Percentiles rank a stretch among this genome's conserved stretches.
Conservation (phyloP, 2,797 vertebrate species). For the Malurus splendens region DNA sequence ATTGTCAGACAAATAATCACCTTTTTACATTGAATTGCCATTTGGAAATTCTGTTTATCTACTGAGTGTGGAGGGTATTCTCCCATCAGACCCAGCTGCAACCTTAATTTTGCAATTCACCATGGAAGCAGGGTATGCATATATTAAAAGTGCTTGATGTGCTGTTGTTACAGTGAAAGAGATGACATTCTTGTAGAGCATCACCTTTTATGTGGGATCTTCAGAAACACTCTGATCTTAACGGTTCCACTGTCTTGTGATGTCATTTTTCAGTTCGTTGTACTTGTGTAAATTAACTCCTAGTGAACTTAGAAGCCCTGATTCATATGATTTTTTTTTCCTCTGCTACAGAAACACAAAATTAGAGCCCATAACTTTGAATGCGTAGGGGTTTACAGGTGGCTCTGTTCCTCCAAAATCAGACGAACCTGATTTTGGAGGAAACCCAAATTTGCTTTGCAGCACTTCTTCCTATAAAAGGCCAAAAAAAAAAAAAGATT, state of each 20-base stretch:
- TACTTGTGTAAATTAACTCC: not conserved
- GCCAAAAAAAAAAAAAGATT: not conserved
- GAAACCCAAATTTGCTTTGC: not conserved
- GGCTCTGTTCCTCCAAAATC: not conserved
- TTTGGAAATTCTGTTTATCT: not conserved
- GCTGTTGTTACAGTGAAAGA: not conserved
- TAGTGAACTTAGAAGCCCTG: not conserved
- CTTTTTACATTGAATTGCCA: not conserved
- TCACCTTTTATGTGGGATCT: not conserved
- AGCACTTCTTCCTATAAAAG: not conserved
- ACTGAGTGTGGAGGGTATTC: rapidly evolving
- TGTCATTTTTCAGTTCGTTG: not conserved
- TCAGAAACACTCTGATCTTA: not conserved
- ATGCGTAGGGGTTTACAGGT: not conserved
- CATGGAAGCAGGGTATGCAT: not conserved
- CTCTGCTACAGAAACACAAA: not conserved
- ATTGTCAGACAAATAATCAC: not conserved
- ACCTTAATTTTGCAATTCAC: not conserved
- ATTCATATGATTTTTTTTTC: not conserved
- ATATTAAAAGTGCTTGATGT: not conserved
- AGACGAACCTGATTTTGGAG: not conserved
- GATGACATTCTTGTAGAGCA: not conserved
- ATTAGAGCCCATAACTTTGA: not conserved
- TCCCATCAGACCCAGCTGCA: not conserved
- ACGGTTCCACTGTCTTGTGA: not conserved